phyloP scores from a whole-genome alignment of 2,113 vertebrate species.

The Gila orcuttii region DNA sequence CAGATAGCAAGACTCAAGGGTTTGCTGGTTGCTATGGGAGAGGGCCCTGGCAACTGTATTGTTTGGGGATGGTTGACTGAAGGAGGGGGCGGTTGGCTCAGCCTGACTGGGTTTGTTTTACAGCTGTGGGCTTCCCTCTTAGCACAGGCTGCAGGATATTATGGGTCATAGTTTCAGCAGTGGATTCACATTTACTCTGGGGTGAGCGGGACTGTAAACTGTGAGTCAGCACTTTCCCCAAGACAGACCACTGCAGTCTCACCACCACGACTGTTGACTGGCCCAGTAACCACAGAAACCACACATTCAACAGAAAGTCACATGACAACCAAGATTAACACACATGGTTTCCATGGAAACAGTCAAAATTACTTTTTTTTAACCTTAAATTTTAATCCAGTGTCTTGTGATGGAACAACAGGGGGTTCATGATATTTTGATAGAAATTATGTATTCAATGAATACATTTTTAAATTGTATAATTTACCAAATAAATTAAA shows the following conservation, averaged over 20 bases:
- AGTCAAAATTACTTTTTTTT: not conserved
- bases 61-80: not conserved
- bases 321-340: conserved; percentile 40
- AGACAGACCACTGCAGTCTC: not conserved
- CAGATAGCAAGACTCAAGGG: not conserved
- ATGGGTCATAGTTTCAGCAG: conserved; percentile 27
- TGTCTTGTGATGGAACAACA: not conserved
- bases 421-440: not conserved
- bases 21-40: conserved; percentile 9
- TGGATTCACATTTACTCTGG: conserved; percentile 3
- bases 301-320: conserved; percentile 27
- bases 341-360: not conserved
- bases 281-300: conserved; percentile 38
- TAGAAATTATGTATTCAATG: not conserved
- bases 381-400: not conserved
- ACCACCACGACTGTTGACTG: conserved; percentile 34
- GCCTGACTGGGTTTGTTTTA: conserved; percentile 11
- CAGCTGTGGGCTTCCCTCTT: conserved; percentile 27
- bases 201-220: conserved; percentile 17
- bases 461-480: not conserved
- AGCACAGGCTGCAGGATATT: conserved; percentile 10
- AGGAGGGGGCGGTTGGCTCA: not conserved
- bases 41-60: conserved; percentile 17
- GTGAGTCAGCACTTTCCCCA: conserved; percentile 44
- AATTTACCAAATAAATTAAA: not conserved